These are phyloP conservation scores for Hydrozoanthus tunicans DNA, from an alignment of 64 coral and sea anemone species.

Conservation along the genomic window DNA sequence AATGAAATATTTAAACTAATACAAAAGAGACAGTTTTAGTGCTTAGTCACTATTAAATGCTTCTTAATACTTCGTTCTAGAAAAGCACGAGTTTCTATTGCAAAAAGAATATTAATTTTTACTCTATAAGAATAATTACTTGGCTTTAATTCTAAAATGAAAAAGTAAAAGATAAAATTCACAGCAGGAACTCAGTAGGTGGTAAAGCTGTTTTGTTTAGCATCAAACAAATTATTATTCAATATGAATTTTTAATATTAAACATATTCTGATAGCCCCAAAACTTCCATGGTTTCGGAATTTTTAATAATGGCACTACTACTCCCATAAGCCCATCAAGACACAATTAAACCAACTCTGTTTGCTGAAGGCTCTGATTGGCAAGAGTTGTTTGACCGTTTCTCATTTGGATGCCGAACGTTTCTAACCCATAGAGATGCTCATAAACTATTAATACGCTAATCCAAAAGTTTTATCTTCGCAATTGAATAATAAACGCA, in stretches of 20 bases:
- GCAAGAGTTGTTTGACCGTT: too few relatives aligned
- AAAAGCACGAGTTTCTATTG: not conserved
- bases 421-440: too few relatives aligned
- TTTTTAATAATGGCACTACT: not conserved
- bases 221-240: conserved; percentile 36
- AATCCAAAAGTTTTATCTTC: too few relatives aligned
- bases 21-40: not conserved
- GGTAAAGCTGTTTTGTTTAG: conserved; percentile 9
- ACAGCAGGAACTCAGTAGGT: not conserved
- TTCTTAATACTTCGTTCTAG: not conserved
- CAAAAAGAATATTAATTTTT: conserved; percentile 16
- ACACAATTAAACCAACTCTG: not conserved
- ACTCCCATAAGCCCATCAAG: not conserved
- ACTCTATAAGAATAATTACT: not conserved
- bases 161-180: not conserved
- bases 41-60: not conserved
- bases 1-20: not conserved
- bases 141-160: too few relatives aligned
- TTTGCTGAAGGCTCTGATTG: too few relatives aligned
- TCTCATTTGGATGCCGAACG: too few relatives aligned
- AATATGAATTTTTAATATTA: conserved; percentile 37
- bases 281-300: conserved; percentile 1
- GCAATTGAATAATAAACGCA: too few relatives aligned
- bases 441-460: too few relatives aligned
- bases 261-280: not conserved